phyloP scores from a whole-genome alignment of 2,797 vertebrate species.

The Pristis pectinata region DNA sequence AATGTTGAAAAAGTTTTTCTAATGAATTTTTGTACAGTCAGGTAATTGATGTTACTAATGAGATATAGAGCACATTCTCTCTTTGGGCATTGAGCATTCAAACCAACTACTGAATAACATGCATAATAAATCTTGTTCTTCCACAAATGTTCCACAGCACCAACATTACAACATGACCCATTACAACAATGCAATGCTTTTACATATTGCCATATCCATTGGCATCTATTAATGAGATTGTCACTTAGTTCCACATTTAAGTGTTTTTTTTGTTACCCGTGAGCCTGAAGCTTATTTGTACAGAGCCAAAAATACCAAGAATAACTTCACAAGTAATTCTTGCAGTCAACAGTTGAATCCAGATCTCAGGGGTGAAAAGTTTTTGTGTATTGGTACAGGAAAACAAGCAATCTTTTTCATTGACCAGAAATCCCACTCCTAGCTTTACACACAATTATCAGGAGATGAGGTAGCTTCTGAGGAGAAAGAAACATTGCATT shows the following conservation, averaged over 20 bases:
- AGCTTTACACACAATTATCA: neutral
- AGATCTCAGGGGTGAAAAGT: neutral
- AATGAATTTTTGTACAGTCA: neutral
- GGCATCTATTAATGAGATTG: neutral
- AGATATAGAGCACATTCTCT: neutral
- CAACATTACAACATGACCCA: neutral
- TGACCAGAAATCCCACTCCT: neutral
- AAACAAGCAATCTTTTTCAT: neutral
- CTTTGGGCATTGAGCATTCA: neutral
- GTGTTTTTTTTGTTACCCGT: neutral
- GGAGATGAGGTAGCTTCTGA: too few relatives aligned
- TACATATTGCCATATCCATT: neutral
- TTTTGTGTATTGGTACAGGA: too few relatives aligned
- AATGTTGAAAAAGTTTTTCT: neutral
- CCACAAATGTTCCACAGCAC: neutral
- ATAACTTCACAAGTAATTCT: neutral
- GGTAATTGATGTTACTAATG: neutral
- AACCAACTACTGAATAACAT: neutral
- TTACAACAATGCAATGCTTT: neutral
- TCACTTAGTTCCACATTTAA: neutral
- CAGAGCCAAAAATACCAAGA: neutral
- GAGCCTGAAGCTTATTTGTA: neutral
- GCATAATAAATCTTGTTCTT: neutral
- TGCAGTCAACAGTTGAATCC: neutral
- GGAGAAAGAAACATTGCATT: too few relatives aligned